A percentile compares a stretch with the other conserved stretches of the same genome.
Conservation (phyloP, 1,140 invertebrate genomes). For the Doryteuthis pealeii region DNA sequence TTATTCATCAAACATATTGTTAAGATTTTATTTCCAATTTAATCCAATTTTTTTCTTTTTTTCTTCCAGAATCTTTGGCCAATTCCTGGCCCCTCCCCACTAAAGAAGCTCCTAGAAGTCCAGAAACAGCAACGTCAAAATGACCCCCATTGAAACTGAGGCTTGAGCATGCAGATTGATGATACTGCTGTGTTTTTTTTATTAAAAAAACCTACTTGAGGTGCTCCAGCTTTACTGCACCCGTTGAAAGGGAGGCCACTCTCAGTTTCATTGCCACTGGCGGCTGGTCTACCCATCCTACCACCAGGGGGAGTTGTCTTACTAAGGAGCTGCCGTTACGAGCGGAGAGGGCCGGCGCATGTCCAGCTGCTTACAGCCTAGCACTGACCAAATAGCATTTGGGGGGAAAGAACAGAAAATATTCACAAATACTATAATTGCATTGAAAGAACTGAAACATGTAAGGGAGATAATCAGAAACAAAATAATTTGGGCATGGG, state of each 20-base stretch:
- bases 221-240: not conserved
- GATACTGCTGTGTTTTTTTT: conserved; percentile 4
- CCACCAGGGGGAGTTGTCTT: not conserved
- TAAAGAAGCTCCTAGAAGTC: conserved; percentile 78
- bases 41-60: not conserved
- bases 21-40: too few relatives aligned
- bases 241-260: conserved; percentile 3
- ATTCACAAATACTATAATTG: too few relatives aligned
- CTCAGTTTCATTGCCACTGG: not conserved
- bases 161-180: not conserved
- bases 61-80: conserved; percentile 74
- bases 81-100: conserved; percentile 76
- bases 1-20: too few relatives aligned
- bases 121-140: conserved; percentile 65
- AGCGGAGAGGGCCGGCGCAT: not conserved
- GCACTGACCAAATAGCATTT: not conserved
- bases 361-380: not conserved
- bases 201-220: not conserved
- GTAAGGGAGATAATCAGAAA: too few relatives aligned
- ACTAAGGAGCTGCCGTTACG: not conserved
- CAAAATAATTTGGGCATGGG: too few relatives aligned
- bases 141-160: conserved; percentile 48
- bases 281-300: not conserved
- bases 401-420: not conserved
- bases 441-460: too few relatives aligned